phyloP scores from a whole-genome alignment of 2,797 vertebrate genomes.

The Coracias cyanogaster region DNA sequence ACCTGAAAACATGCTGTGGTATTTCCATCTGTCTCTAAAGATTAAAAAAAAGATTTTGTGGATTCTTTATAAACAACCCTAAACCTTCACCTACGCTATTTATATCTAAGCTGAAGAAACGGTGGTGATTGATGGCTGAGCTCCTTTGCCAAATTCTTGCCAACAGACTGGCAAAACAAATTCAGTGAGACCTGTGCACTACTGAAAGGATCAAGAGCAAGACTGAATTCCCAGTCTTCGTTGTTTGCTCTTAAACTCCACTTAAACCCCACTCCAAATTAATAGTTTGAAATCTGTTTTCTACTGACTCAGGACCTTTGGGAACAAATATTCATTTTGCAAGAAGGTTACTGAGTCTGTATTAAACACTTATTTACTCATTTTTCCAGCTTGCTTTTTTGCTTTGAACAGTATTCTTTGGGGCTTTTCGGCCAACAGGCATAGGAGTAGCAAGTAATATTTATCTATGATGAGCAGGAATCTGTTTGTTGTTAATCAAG shows the following conservation, averaged over 20 bases:
- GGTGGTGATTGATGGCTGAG: neutral
- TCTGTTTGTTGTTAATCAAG: neutral
- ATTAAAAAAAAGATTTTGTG: constrained; percentile 43
- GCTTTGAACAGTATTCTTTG: neutral
- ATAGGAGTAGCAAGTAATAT: neutral
- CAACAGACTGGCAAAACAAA: neutral
- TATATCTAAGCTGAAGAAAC: constrained; percentile 42
- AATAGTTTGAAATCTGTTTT: neutral
- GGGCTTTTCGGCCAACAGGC: neutral
- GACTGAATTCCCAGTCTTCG: neutral
- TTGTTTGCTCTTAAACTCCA: neutral
- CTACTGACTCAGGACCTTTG: neutral
- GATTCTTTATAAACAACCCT: constrained; percentile 22
- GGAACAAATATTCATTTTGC: neutral
- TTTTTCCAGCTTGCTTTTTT: neutral
- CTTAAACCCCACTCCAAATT: neutral
- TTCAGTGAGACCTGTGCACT: neutral
- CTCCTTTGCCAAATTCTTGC: constrained; percentile 24
- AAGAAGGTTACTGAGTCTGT: neutral
- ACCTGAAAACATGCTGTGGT: neutral
- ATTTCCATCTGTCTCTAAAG: constrained; percentile 62
- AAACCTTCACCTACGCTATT: constrained; percentile 45
- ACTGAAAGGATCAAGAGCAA: neutral
- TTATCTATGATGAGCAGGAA: neutral
- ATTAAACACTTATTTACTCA: neutral